Evolutionary conservation across 2,888 invertebrate species (phyloP).

Genomic region (Ophioninae sp.): DNA sequence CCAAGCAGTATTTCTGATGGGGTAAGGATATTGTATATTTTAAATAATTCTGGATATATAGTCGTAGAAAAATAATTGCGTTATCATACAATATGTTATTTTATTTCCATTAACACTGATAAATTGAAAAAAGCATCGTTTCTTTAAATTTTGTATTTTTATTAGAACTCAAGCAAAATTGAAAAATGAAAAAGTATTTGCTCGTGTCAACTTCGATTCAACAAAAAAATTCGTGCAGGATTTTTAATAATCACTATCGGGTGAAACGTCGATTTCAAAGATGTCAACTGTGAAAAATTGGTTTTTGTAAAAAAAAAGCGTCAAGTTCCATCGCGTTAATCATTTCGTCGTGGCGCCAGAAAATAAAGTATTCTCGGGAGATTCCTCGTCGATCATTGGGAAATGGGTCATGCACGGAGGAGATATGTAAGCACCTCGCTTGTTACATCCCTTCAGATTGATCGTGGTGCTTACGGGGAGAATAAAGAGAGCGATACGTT

Average conservation of each 20-base stretch:
- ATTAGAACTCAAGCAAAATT: too few species aligned
- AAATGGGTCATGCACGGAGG: conserved; percentile 44
- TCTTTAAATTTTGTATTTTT: too few species aligned
- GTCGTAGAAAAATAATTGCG: not conserved
- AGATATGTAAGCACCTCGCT: conserved; percentile 18
- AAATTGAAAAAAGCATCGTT: too few species aligned
- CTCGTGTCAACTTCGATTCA: not conserved
- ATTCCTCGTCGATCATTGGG: conserved; percentile 33
- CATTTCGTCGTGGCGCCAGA: not conserved
- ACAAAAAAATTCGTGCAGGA: not conserved
- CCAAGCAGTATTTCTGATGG: not conserved
- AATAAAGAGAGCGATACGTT: conserved; percentile 44
- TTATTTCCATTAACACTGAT: too few species aligned
- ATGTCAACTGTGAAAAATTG: not conserved
- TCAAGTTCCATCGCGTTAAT: not conserved
- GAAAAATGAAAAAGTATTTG: too few species aligned
- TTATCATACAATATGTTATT: too few species aligned
- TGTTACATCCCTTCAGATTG: conserved; percentile 33
- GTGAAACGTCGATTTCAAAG: not conserved
- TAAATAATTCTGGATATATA: not conserved
- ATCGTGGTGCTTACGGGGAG: conserved; percentile 22
- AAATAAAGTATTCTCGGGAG: conserved; percentile 1
- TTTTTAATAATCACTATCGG: not conserved
- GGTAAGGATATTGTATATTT: not conserved
- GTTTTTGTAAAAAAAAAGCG: not conserved